These are phyloP conservation scores for Helogale parvula DNA, from an alignment of 2,113 vertebrate genomes.

Conservation along the genomic window DNA sequence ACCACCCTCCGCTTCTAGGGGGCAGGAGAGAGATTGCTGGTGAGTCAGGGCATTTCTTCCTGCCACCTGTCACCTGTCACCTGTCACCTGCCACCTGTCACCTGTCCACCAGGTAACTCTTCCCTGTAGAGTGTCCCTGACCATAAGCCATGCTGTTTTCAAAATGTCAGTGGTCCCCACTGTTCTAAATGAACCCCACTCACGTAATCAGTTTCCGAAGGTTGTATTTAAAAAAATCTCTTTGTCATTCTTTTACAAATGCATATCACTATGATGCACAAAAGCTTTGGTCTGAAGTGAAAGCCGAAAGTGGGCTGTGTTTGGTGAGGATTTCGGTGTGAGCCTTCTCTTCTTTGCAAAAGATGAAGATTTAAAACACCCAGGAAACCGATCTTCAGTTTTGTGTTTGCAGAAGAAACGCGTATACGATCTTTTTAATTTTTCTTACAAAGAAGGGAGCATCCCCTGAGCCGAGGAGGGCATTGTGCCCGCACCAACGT, in stretches of 20 bases:
- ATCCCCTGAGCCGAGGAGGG: not conserved
- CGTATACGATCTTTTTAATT: not conserved
- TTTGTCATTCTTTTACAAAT: not conserved
- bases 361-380: not conserved
- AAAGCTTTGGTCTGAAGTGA: not conserved
- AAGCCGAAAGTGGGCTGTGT: not conserved
- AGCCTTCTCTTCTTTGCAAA: not conserved
- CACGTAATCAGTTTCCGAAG: not conserved
- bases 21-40: fast-evolving
- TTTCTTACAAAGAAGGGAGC: not conserved
- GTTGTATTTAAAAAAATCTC: not conserved
- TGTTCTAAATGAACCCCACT: not conserved
- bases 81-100: no score
- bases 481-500: fast-evolving
- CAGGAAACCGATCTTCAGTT: not conserved
- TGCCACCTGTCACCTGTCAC: no score
- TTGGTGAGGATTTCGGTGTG: not conserved
- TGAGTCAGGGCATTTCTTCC: not conserved
- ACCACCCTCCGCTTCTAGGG: slow-evolving; percentile 3
- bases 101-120: not conserved
- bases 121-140: not conserved
- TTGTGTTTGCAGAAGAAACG: not conserved
- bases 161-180: no score
- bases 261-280: fast-evolving
- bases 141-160: no score